These are phyloP conservation scores for Leistus spinibarbis DNA, from an alignment of 2,888 invertebrate species.

Conservation along the genomic window DNA sequence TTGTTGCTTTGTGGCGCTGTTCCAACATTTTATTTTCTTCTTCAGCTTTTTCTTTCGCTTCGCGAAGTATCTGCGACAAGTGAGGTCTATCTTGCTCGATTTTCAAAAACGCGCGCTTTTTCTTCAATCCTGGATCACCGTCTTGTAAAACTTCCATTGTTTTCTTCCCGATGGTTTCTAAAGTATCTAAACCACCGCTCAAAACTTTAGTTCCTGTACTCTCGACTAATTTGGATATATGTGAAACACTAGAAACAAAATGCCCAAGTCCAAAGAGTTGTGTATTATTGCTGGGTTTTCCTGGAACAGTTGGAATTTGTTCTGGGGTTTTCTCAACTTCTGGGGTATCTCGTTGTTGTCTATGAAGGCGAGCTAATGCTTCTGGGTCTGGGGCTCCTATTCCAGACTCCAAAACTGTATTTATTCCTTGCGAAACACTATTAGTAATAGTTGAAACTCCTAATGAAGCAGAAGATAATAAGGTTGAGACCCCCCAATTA, in stretches of 20 bases:
- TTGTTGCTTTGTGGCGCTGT: constrained; percentile 60
- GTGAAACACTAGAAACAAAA: constrained; percentile 68
- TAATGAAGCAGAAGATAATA: constrained; percentile 72
- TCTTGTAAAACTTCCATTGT: constrained; percentile 93
- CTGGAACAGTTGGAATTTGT: constrained; percentile 26
- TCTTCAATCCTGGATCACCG: constrained; percentile 86
- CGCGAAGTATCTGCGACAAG: constrained; percentile 69
- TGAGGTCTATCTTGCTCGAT: constrained; percentile 67
- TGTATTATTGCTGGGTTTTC: constrained; percentile 39
- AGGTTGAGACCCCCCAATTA: constrained; percentile 75
- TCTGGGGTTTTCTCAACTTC: constrained; percentile 15
- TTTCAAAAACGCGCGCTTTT: constrained; percentile 73
- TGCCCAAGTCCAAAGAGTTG: constrained; percentile 65
- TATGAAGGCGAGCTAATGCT: constrained; percentile 68
- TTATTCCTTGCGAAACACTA: constrained; percentile 82
- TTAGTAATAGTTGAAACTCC: constrained; percentile 78
- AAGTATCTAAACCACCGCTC: constrained; percentile 80
- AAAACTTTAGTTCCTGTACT: constrained; percentile 75
- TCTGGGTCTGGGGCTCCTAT: constrained; percentile 86
- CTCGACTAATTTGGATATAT: constrained; percentile 71
- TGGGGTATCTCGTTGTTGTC: constrained; percentile 46
- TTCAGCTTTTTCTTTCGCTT: constrained; percentile 75
- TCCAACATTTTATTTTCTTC: constrained; percentile 60
- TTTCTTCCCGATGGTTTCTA: constrained; percentile 93
- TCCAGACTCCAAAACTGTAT: constrained; percentile 76